A percentile compares a stretch with the other conserved stretches of the same genome.
phyloP scores from a whole-genome alignment of 2,113 vertebrate genomes.

The Ptyas mucosa region DNA sequence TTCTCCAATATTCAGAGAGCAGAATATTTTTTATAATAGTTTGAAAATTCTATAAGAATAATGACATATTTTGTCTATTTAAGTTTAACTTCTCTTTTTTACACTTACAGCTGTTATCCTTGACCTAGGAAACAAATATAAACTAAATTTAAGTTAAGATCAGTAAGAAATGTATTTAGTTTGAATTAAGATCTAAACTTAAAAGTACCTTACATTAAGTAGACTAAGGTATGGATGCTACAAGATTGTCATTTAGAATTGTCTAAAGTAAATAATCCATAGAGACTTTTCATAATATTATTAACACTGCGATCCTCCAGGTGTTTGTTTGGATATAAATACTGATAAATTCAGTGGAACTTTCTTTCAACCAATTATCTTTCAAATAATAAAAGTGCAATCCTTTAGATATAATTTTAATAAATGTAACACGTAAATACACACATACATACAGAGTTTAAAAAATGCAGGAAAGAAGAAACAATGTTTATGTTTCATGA shows the following conservation, averaged over 20 bases:
- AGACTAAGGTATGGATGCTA: neutral
- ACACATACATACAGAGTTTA: neutral
- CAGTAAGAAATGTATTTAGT: neutral
- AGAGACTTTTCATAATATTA: neutral
- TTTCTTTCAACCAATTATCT: neutral
- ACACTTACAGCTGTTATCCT: neutral
- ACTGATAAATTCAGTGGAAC: neutral
- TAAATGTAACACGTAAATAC: neutral
- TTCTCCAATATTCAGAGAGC: constrained; percentile 32
- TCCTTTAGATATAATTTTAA: neutral
- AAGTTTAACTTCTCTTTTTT: neutral
- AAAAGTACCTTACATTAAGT: neutral
- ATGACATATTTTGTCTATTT: neutral
- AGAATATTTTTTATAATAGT: neutral
- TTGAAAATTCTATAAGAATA: neutral
- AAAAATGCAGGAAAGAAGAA: constrained; percentile 7
- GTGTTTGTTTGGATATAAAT: neutral
- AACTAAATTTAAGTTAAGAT: neutral
- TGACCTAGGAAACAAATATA: neutral
- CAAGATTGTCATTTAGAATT: neutral
- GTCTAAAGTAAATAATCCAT: neutral
- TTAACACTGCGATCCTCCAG: neutral
- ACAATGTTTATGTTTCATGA: neutral
- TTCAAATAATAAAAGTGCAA: neutral
- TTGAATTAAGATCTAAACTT: neutral